Base-by-base conservation (phyloP, 2,888 invertebrate genomes). In the Acanthosepion lycidas region DNA sequence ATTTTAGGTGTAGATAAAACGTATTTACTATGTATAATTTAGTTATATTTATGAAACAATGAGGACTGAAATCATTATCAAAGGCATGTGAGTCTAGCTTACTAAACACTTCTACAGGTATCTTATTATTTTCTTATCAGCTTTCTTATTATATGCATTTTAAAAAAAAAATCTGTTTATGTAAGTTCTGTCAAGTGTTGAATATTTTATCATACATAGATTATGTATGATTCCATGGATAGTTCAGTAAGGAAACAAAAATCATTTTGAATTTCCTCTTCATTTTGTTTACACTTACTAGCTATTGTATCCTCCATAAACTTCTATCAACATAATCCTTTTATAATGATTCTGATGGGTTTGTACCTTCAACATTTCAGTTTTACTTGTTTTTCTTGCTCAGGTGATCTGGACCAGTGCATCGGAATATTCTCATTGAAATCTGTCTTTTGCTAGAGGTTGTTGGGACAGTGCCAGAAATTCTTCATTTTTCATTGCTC, bases 401-500 rank as follows among this genome's bases (percentile, higher is more conserved):
- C 51, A 93, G 53, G 93, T 93, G 53, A 93, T 93, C 53, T 53
- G 51, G 93, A 93, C 51, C 93, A 53, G 93, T 93, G 93, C 93
- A 93, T 51, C 20, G n/a, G 53, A 26, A 93, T 51, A 28, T 49
- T 48, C 53, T 78, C 78, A 78, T 78, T 78, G 78, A 78, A 33
- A 78, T 78, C n/a, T 48, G n/a, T 48, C 49, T 49, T 93, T 93
- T 93, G 93, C 49, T 78, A 33, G 78, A 78, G 78, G 78, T 78
- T 78, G 93, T 53, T 53, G 93, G 53, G 93, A 53, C 93, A 51
- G 49, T 93, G 53, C 93, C 93, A 93, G 49, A 93, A 93, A 93
- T 93, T 93, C 93, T 93, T 93, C 93, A 93, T 51, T 93, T 93
- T 93, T 93, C 93, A 93, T 93, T 93, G 93, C 93, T 53, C 53